These are phyloP conservation scores for Lasiurus cinereus DNA, from an alignment of 2,113 vertebrate species.

Conservation along the genomic window DNA sequence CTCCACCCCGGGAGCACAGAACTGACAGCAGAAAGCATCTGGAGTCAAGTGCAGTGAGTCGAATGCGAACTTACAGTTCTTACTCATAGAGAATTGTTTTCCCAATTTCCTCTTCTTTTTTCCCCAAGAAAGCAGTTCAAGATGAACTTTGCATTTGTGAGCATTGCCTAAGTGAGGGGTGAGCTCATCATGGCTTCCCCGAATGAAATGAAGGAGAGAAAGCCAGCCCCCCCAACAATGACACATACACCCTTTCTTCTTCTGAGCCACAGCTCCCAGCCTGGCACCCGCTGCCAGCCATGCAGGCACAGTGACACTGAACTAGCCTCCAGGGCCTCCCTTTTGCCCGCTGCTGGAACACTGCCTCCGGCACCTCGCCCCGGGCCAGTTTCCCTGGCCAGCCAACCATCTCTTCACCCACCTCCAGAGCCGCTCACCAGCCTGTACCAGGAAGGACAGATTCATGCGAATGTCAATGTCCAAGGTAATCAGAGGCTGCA, in stretches of 20 bases:
- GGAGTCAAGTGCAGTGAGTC: neutral
- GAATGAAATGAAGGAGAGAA: slow-evolving; percentile 18
- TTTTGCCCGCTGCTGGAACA: neutral
- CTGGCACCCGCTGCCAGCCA: neutral
- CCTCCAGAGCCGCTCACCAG: neutral
- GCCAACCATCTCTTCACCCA: neutral
- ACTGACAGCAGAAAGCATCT: neutral
- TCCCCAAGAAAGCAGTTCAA: neutral
- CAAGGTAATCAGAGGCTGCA: slow-evolving; percentile 57
- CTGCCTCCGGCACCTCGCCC: neutral
- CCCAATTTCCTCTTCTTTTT: neutral
- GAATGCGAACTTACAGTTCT: neutral
- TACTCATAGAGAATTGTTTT: slow-evolving; percentile 62
- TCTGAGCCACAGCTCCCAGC: neutral
- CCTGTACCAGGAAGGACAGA: neutral
- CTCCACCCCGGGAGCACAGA: neutral
- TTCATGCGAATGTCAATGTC: slow-evolving; percentile 53
- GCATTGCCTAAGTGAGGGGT: neutral
- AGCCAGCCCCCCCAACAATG: fast-evolving
- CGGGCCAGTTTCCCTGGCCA: neutral
- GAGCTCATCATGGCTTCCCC: neutral
- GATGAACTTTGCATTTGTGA: slow-evolving; percentile 42
- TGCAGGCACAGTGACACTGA: neutral
- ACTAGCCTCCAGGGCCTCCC: neutral
- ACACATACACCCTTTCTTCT: neutral